phyloP scores from a whole-genome alignment of 1,140 invertebrate species.

The Scaptodrosophila lebanonensis region DNA sequence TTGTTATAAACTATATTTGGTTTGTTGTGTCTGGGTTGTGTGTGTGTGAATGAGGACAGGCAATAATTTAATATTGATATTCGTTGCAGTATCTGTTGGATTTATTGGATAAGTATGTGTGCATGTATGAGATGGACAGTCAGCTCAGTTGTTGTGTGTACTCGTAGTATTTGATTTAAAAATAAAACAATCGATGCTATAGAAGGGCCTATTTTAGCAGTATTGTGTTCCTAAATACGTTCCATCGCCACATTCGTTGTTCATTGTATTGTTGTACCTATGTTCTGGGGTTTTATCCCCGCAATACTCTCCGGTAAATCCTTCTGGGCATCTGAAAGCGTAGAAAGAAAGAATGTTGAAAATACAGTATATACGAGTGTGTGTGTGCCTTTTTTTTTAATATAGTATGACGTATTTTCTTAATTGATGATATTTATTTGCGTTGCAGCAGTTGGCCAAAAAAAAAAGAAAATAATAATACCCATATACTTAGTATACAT shows the following conservation, averaged over 20 bases:
- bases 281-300: slow-evolving; percentile 79
- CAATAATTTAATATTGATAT: slow-evolving; percentile 29
- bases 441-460: too few relatives aligned
- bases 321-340: slow-evolving; percentile 86
- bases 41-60: slow-evolving; percentile 6
- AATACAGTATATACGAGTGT: slow-evolving; percentile 16
- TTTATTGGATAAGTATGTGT: slow-evolving; percentile 9
- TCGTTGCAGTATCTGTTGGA: slow-evolving; percentile 14
- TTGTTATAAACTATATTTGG: slow-evolving; percentile 68
- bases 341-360: slow-evolving; percentile 12
- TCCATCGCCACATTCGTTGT: slow-evolving; percentile 58
- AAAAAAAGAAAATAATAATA: too few relatives aligned
- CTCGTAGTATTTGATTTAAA: slow-evolving; percentile 5
- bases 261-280: slow-evolving; percentile 75
- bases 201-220: slow-evolving; percentile 78
- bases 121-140: too few relatives aligned
- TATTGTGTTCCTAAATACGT: slow-evolving; percentile 73
- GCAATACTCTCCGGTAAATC: slow-evolving; percentile 89
- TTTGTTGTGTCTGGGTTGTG: slow-evolving; percentile 28
- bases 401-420: too few relatives aligned
- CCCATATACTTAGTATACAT: too few relatives aligned
- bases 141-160: too few relatives aligned
- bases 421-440: too few relatives aligned
- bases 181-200: slow-evolving; percentile 77
- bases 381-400: too few relatives aligned